phyloP scores from a whole-genome alignment of 2,888 invertebrate species.

The Thumatha senex region DNA sequence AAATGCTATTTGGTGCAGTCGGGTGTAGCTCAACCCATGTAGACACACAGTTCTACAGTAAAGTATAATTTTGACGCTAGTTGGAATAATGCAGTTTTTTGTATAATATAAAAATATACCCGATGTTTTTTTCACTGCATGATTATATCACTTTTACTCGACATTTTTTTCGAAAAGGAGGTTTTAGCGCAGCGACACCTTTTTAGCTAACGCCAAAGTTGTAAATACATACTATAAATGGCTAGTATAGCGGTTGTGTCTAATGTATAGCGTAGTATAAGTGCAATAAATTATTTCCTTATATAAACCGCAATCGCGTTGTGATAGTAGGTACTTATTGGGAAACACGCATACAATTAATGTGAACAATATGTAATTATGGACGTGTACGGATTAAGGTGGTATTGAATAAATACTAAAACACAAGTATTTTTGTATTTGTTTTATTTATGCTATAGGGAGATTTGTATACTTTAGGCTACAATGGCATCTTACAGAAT shows the following conservation, averaged over 20 bases:
- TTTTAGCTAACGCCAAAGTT: constrained; percentile 79
- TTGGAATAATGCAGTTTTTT: too few species aligned
- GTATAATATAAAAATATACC: too few species aligned
- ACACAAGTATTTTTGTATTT: constrained; percentile 20
- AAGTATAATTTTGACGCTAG: too few species aligned
- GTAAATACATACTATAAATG: constrained; percentile 51
- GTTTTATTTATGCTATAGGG: constrained; percentile 10
- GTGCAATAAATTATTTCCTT: constrained; percentile 38
- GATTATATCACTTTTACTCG: neutral
- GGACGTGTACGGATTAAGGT: constrained; percentile 41
- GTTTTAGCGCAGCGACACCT: neutral
- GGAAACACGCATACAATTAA: constrained; percentile 35
- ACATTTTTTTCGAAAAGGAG: neutral
- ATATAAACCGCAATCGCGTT: constrained; percentile 38
- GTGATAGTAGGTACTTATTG: constrained; percentile 38
- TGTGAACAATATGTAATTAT: constrained; percentile 9
- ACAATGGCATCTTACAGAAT: too few species aligned
- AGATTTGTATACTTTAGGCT: too few species aligned
- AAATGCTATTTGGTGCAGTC: too few species aligned
- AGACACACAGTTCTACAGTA: too few species aligned
- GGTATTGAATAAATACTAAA: constrained; percentile 43
- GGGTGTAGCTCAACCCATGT: too few species aligned
- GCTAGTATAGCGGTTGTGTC: constrained; percentile 61
- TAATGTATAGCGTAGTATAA: constrained; percentile 26
- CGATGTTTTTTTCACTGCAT: too few species aligned